Percentiles rank a stretch among this genome's conserved stretches.
Evolutionary conservation across 92 coral and sea anemone species (phyloP).

Genomic region (Virgularia gustaviana): DNA sequence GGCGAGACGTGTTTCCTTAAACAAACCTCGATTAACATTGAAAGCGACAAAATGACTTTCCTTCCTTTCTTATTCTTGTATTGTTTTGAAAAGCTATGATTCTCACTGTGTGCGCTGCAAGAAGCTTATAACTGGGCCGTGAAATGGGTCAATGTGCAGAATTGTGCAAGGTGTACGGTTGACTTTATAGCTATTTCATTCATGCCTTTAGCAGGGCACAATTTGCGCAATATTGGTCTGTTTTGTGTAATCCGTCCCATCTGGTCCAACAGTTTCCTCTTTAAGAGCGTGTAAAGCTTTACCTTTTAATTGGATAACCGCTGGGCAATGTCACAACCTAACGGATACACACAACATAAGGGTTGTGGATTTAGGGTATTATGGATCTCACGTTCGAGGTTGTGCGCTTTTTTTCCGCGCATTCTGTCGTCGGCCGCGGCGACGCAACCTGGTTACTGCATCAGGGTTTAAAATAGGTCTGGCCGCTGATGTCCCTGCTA

Average conservation of each 20-base stretch:
- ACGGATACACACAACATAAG: slow-evolving; percentile 12
- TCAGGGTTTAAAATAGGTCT: slow-evolving; percentile 35
- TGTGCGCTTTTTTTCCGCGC: too few relatives aligned
- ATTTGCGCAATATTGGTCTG: background rate
- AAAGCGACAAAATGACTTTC: background rate
- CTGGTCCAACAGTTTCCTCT: slow-evolving; percentile 17
- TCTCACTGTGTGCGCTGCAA: background rate
- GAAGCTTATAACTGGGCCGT: too few relatives aligned
- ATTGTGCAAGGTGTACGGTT: too few relatives aligned
- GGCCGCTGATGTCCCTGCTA: too few relatives aligned
- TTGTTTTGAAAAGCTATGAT: background rate
- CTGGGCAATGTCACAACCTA: background rate
- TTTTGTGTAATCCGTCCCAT: slow-evolving; percentile 17
- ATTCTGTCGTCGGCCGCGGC: too few relatives aligned
- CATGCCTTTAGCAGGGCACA: background rate
- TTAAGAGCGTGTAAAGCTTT: background rate
- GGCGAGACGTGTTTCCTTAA: too few relatives aligned
- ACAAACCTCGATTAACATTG: too few relatives aligned
- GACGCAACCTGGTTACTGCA: background rate
- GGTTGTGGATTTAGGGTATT: background rate
- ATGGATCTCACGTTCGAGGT: too few relatives aligned
- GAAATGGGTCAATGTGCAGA: too few relatives aligned
- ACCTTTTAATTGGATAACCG: slow-evolving; percentile 11
- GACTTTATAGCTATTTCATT: too few relatives aligned
- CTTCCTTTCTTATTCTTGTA: slow-evolving; percentile 8